Evolutionary conservation across 2,113 vertebrate genomes (phyloP).

Genomic region (Xiphophorus couchianus): DNA sequence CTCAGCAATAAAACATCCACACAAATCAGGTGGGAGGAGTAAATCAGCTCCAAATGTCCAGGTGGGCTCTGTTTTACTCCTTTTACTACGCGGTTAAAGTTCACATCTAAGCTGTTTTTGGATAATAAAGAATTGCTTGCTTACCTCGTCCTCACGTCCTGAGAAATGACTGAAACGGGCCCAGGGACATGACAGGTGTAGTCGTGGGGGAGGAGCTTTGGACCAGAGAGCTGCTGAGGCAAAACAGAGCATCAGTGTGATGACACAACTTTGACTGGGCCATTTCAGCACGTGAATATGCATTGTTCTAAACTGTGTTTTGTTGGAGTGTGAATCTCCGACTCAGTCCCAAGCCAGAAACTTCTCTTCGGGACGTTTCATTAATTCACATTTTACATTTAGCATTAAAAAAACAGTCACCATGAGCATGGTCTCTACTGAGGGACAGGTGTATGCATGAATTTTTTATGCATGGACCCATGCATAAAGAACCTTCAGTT

Average conservation of each 20-base stretch:
- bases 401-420: background rate
- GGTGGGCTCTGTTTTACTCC: background rate
- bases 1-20: background rate
- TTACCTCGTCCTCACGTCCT: background rate
- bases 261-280: no score
- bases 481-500: background rate
- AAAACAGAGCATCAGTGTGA: background rate
- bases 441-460: background rate
- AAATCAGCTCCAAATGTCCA: background rate
- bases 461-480: background rate
- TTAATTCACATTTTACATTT: background rate
- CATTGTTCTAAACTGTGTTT: no score
- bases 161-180: background rate
- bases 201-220: conserved; percentile 19
- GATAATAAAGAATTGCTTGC: background rate
- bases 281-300: no score
- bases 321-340: no score
- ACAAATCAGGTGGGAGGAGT: background rate
- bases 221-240: background rate
- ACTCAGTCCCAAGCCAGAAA: no score
- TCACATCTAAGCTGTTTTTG: background rate
- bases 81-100: rapidly evolving
- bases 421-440: background rate
- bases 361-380: no score
- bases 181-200: conserved; percentile 22